phyloP scores from a whole-genome alignment of 2,797 vertebrate genomes.

The Erethizon dorsatum region DNA sequence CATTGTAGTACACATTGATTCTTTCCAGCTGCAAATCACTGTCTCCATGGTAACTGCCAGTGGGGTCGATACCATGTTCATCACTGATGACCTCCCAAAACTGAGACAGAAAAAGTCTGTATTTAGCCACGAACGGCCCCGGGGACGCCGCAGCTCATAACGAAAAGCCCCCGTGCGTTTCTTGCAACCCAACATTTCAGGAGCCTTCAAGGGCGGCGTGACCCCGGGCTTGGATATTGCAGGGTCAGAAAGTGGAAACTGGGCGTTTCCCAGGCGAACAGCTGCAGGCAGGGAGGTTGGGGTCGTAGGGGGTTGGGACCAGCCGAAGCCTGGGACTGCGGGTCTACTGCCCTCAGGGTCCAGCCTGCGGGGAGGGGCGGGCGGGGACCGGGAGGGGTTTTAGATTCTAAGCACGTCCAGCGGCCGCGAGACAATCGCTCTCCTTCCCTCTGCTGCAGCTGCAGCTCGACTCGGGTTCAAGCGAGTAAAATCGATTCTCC shows the following conservation, averaged over 20 bases:
- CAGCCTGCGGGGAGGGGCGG: rapidly evolving
- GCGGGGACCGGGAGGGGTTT: not conserved
- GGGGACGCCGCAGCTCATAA: not conserved
- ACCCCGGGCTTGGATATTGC: not conserved
- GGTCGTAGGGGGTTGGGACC: not conserved
- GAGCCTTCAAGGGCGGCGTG: not conserved
- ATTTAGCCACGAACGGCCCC: not conserved
- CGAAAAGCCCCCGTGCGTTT: not conserved
- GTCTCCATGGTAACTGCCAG: slow-evolving; percentile 97
- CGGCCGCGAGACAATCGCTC: not conserved
- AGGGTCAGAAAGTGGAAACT: slow-evolving; percentile 15
- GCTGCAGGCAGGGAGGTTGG: slow-evolving; percentile 38
- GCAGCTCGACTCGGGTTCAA: not conserved
- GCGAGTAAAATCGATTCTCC: slow-evolving; percentile 41
- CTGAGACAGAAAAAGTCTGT: slow-evolving; percentile 74
- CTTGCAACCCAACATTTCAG: not conserved
- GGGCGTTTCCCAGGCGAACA: slow-evolving; percentile 73
- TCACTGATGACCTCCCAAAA: slow-evolving; percentile 92
- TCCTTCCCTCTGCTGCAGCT: slow-evolving; percentile 21
- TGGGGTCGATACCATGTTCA: slow-evolving; percentile 97
- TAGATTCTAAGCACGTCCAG: slow-evolving; percentile 68
- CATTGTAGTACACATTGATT: slow-evolving; percentile 99
- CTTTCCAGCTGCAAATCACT: slow-evolving; percentile 98
- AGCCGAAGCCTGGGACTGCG: slow-evolving; percentile 87
- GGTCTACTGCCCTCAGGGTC: slow-evolving; percentile 92